A percentile compares a stretch with the other conserved stretches of the same genome.
Conservation (phyloP, 2,888 invertebrate species). For the Lordiphosa andalusiaca region DNA sequence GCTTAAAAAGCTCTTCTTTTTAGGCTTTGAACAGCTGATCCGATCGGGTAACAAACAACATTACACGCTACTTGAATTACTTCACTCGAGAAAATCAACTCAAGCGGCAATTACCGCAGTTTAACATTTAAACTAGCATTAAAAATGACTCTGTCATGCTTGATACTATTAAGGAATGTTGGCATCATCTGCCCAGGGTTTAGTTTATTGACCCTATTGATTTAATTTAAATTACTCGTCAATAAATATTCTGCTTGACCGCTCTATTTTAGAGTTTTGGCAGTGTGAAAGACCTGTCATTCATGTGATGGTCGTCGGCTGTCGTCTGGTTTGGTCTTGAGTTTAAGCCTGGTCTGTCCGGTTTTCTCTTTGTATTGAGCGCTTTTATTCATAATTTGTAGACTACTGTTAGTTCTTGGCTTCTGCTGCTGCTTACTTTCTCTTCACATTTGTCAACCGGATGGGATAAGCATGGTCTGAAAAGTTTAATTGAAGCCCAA, state of each 20-base stretch:
- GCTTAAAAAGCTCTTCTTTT: not conserved
- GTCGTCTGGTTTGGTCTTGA: constrained; percentile 31
- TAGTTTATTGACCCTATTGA: constrained; percentile 24
- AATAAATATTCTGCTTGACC: constrained; percentile 58
- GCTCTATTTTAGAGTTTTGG: constrained; percentile 4
- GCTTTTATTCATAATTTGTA: constrained; percentile 66
- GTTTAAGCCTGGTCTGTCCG: constrained; percentile 50
- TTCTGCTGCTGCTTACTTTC: constrained; percentile 47
- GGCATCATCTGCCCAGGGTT: constrained; percentile 12
- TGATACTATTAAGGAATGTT: constrained; percentile 1
- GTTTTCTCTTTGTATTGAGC: constrained; percentile 61
- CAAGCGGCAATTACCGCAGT: constrained; percentile 3
- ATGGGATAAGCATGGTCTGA: constrained; percentile 48
- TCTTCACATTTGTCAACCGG: constrained; percentile 37
- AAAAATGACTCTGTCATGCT: constrained; percentile 15
- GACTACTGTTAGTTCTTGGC: constrained; percentile 66
- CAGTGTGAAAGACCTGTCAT: constrained; percentile 11
- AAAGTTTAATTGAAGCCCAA: not conserved
- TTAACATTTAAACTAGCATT: constrained; percentile 10
- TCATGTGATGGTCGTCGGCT: not conserved
- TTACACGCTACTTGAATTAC: constrained; percentile 23
- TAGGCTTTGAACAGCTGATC: constrained; percentile 21
- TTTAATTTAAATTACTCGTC: constrained; percentile 39
- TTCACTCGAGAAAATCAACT: not conserved
- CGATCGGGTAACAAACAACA: not conserved